Evolutionary conservation across 2,888 invertebrate species (phyloP), one percentile per base, ranked within the genome.

Genomic region (Phytoseiulus persimilis): DNA sequence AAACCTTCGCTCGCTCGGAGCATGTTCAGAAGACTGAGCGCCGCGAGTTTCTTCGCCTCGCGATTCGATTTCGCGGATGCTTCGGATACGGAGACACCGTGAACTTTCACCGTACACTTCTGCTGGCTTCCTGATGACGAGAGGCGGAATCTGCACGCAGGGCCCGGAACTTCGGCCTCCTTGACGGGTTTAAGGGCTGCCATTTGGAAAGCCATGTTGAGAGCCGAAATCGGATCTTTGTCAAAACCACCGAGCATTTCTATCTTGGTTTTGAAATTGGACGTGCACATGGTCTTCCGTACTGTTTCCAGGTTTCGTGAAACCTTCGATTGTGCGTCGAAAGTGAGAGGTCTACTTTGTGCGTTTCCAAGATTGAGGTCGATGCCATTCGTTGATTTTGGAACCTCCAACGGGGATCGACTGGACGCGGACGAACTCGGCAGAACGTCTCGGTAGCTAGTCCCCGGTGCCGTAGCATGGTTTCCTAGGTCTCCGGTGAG

Each of bases 201-300:
- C 87, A 87, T 39, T 31, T 87, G 87, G 87, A 87, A 87, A 0
- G 87, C 87, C 87, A 87, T 87, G n/a, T 87, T 87, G 87, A 87
- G 87, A 32, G 87, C 87, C 6, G 33, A 32, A 11, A 39, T 28
- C 31, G 45, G n/a, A 32, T 87, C 32, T n/a, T 33, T 45, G 9
- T 33, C 32, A 33, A 45, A n/a, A 87, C 87, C 87, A n/a, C 87
- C 87, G 32, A 87, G 45, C 87, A 87, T 87, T 14, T 33, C 87
- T 2, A 32, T 45, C 31, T 87, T 87, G 0, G 39, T 32, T 33
- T 11, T 87, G 87, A 87, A 87, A 32, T 87, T 87, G 0, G 87
- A 45, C 11, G 32, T 87, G 31, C 87, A 87, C n/a, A 87, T 6
- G 11, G 33, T 9, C 6, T 32, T 87, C 23, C 87, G 87, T 0